phyloP scores from a whole-genome alignment of 2,888 invertebrate species.

The Pseudanteris insignis region DNA sequence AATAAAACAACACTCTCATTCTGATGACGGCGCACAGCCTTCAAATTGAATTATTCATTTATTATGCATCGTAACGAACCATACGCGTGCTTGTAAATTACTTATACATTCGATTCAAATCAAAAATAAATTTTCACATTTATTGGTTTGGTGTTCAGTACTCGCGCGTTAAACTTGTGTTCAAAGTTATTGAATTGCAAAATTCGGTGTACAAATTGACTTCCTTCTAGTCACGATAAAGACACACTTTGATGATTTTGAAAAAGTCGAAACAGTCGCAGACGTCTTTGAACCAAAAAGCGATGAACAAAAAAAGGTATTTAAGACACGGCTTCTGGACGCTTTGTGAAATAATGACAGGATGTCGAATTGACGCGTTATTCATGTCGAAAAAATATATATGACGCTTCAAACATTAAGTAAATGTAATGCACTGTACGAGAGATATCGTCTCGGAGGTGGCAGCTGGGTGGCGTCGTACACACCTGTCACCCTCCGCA shows the following conservation, averaged over 20 bases:
- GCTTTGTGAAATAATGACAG: conserved; percentile 37
- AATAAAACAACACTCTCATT: conserved; percentile 38
- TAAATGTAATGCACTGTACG: conserved; percentile 46
- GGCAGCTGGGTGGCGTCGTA: conserved; percentile 62
- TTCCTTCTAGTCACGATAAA: no score
- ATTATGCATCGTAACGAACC: conserved; percentile 35
- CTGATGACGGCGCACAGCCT: conserved; percentile 25
- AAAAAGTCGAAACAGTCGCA: no score
- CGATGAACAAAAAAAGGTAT: neutral
- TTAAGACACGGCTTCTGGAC: conserved; percentile 3
- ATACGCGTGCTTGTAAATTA: conserved; percentile 11
- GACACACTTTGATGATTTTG: no score
- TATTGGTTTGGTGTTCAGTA: no score
- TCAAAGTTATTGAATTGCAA: no score
- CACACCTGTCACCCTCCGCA: conserved; percentile 62
- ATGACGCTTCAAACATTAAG: conserved; percentile 26
- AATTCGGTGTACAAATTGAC: no score
- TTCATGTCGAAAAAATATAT: conserved; percentile 21
- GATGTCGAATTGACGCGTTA: conserved; percentile 43
- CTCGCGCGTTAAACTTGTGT: no score
- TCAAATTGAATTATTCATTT: conserved; percentile 42
- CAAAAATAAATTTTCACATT: no score
- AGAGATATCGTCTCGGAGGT: conserved; percentile 56
- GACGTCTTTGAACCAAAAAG: no score
- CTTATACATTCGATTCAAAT: conserved; percentile 3